Conservation (phyloP, 2,888 invertebrate species). For the Lamellibrachia satsuma region DNA sequence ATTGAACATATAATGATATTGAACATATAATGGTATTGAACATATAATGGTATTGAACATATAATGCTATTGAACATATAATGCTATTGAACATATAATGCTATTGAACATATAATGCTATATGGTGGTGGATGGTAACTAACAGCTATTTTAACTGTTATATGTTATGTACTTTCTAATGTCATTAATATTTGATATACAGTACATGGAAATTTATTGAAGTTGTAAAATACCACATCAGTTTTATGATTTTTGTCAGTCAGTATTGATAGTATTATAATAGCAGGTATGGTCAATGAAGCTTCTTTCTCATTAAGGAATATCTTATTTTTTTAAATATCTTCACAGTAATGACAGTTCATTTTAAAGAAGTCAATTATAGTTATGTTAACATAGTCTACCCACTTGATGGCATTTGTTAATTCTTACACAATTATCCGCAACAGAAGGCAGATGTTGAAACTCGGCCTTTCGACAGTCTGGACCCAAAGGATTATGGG, state of each 20-base stretch:
- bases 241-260: background rate
- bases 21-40: too few species aligned
- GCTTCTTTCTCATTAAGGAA: background rate
- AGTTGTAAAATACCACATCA: background rate
- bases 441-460: background rate
- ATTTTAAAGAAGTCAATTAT: background rate
- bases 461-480: conserved; percentile 27
- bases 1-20: too few species aligned
- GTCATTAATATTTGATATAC: background rate
- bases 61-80: too few species aligned
- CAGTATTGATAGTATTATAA: background rate
- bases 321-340: background rate
- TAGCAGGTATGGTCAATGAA: background rate
- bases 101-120: too few species aligned
- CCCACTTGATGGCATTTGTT: background rate
- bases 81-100: too few species aligned
- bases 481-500: conserved; percentile 45
- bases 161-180: too few species aligned
- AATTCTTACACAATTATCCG: background rate
- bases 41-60: too few species aligned
- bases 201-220: background rate
- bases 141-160: background rate
- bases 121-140: background rate
- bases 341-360: background rate
- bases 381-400: background rate